Base-by-base conservation (phyloP, 2,888 invertebrate species). In the Eristalis intricaria region DNA sequence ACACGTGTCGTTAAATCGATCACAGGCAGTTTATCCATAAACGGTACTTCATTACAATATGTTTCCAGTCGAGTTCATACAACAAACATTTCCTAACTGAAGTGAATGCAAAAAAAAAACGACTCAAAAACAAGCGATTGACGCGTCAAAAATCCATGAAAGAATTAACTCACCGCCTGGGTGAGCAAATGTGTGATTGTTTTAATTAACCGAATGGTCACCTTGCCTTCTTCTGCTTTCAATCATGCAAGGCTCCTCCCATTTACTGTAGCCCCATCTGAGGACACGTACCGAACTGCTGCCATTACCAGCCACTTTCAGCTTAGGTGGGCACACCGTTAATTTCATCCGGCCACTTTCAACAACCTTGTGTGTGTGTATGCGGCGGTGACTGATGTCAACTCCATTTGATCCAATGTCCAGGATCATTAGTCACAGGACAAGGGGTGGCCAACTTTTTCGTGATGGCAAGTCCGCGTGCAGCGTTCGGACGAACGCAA, bases 391-490 rank as follows among this genome's bases (percentile, higher is more conserved):
- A 40, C 63, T 71, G 58, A 65, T 71, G 58, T 66, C 58, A 71
- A 79, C 71, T 65, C 43, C 65, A 60, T 79, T 79, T 70, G 71
- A 71, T 71, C 79, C 71, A 65, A 65, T 23, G 64, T 43, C 19
- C 60, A 60, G 58, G 40, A 66, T 65, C 71, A 79, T 79, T 79
- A 71, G 79, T 71, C 79, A 79, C 29, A 65, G 56, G 40, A 38
- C 58, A 58, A 78, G 78, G 58, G 23, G 63, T 4, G 23, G 10
- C 13, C 26, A 26, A 0, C 7, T 60, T 60, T 22, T 26, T 29
- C 26, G 26, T 29, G 60, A 60, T 15, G 26, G 26, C 60, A 13
- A 11, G 8, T 23, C 22, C 22, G 23, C 26, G 63, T 63, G 35
- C 32, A 32, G 32, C 32, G 32, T 32, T 32, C 32, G 32, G 5